Conservation (phyloP, 2,113 vertebrate genomes). For the Stigmatopora nigra region DNA sequence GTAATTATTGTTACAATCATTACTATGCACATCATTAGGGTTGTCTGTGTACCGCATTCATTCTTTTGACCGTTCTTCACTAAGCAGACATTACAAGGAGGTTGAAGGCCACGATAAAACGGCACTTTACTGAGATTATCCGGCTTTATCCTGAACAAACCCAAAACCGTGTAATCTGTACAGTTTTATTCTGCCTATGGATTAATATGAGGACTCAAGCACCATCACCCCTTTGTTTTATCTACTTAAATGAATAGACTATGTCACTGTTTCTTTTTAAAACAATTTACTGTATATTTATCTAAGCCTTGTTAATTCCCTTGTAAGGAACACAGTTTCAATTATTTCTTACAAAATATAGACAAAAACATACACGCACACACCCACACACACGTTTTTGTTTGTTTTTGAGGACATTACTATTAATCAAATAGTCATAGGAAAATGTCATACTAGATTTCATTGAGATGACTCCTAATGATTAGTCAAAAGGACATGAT, state of each 20-base stretch:
- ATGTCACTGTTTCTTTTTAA: neutral
- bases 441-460: neutral
- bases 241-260: constrained; percentile 1
- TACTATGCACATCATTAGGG: neutral
- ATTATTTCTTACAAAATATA: too few species aligned
- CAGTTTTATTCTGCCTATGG: constrained; percentile 36
- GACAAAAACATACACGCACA: too few species aligned
- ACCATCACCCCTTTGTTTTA: neutral
- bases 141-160: constrained; percentile 37
- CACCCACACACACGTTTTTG: too few species aligned
- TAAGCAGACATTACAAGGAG: constrained; percentile 20
- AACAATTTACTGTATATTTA: neutral
- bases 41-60: neutral
- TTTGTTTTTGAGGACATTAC: too few species aligned
- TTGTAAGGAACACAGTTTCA: neutral
- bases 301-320: neutral
- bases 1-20: neutral
- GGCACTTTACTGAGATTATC: constrained; percentile 47
- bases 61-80: constrained; percentile 10
- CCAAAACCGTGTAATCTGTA: constrained; percentile 35
- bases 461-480: neutral
- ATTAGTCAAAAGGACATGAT: neutral
- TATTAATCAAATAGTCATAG: neutral
- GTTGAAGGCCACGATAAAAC: constrained; percentile 11
- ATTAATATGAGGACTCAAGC: constrained; percentile 27